Percentiles rank a stretch among this genome's conserved stretches.
These are phyloP conservation scores for Cephus runcator DNA, from an alignment of 2,888 invertebrate genomes.

Conservation along the genomic window DNA sequence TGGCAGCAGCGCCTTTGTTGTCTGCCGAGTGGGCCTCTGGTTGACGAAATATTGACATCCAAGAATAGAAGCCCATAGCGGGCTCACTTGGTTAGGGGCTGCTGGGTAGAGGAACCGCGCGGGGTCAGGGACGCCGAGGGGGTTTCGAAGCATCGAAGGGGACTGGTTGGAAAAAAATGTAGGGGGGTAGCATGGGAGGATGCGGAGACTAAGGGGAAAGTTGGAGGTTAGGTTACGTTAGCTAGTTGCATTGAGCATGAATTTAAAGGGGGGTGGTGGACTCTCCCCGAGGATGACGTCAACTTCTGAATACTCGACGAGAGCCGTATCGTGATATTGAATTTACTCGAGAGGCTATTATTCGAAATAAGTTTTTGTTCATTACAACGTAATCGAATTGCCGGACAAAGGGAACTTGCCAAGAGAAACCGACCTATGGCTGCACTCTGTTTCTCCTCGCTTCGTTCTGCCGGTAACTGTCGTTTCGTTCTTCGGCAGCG, in stretches of 20 bases:
- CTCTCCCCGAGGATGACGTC: slow-evolving; percentile 38
- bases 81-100: slow-evolving; percentile 31
- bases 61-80: slow-evolving; percentile 59
- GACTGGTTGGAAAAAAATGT: not conserved
- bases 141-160: slow-evolving; percentile 4
- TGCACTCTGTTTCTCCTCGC: not conserved
- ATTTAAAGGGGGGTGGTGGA: slow-evolving; percentile 42
- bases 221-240: slow-evolving; percentile 60
- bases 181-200: slow-evolving; percentile 61
- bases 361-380: slow-evolving; percentile 44
- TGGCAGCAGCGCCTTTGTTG: slow-evolving; percentile 44
- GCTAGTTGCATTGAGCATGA: slow-evolving; percentile 35
- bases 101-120: slow-evolving; percentile 7
- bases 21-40: slow-evolving; percentile 50
- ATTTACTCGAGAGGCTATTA: slow-evolving; percentile 40
- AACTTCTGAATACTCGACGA: slow-evolving; percentile 14
- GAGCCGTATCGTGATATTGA: slow-evolving; percentile 29
- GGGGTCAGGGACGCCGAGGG: slow-evolving; percentile 8
- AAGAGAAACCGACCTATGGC: not conserved
- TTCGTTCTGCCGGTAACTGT: not conserved
- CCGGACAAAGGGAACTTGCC: not conserved
- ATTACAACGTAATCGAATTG: not conserved
- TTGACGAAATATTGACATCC: slow-evolving; percentile 64
- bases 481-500: not conserved
- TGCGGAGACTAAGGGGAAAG: slow-evolving; percentile 67